phyloP scores from a whole-genome alignment of 2,113 vertebrate genomes.

The Girardinichthys multiradiatus region DNA sequence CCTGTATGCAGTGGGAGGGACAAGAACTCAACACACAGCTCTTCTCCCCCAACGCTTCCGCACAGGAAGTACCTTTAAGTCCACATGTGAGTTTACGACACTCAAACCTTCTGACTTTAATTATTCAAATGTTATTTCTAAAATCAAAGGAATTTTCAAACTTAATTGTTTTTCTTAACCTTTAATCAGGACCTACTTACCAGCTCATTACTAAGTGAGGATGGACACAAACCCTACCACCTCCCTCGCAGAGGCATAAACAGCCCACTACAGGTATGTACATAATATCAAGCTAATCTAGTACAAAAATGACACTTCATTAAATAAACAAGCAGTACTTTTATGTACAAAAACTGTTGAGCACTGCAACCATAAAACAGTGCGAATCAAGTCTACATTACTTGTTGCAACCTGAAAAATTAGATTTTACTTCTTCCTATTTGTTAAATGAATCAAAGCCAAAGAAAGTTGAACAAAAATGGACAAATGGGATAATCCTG shows the following conservation, averaged over 20 bases:
- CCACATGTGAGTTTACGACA: background rate
- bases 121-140: background rate
- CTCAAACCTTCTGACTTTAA: background rate
- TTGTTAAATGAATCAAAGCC: no score
- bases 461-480: background rate
- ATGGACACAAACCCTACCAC: conserved; percentile 86
- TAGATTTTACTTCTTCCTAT: no score
- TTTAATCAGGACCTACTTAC: conserved; percentile 89
- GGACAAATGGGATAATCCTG: background rate
- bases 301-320: background rate
- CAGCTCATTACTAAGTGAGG: conserved; percentile 88
- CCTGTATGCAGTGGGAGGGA: conserved; percentile 92
- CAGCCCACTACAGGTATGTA: conserved; percentile 88
- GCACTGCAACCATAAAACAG: no score
- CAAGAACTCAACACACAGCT: conserved; percentile 89
- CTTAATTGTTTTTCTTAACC: background rate
- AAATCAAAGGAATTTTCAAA: background rate
- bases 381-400: no score
- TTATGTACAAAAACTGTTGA: background rate
- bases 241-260: conserved; percentile 83
- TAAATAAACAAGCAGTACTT: background rate
- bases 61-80: conserved; percentile 90
- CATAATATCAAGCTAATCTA: no score
- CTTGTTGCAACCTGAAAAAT: no score
- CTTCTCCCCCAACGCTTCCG: conserved; percentile 84